Conservation (phyloP, 2,113 vertebrate genomes). For the Glaucidium brasilianum region DNA sequence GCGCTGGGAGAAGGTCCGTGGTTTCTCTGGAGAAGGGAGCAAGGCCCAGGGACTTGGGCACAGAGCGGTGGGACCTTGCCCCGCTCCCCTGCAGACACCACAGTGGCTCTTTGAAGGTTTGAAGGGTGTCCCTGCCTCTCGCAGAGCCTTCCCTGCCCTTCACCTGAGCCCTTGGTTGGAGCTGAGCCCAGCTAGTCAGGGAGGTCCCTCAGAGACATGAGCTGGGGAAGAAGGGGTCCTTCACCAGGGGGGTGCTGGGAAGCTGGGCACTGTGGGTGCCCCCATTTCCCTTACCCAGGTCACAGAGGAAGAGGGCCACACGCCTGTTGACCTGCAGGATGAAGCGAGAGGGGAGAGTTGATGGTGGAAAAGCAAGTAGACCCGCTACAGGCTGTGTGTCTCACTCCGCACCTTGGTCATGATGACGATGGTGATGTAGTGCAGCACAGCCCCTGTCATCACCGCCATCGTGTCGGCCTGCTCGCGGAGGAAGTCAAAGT, state of each 20-base stretch:
- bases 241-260: not conserved
- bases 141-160: not conserved
- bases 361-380: not conserved
- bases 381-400: accelerated
- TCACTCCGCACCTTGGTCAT: constrained; percentile 79
- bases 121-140: not conserved
- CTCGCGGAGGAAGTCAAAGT: constrained; percentile 60
- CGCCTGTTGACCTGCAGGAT: constrained; percentile 80
- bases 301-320: constrained; percentile 82
- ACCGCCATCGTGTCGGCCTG: constrained; percentile 75
- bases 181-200: not conserved
- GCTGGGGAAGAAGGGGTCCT: not conserved
- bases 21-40: constrained; percentile 75
- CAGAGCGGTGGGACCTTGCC: not conserved
- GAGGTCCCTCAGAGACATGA: not conserved
- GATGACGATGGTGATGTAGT: constrained; percentile 86
- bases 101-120: not conserved
- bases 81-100: not conserved
- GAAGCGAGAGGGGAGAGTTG: accelerated
- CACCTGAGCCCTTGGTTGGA: not conserved
- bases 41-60: not conserved
- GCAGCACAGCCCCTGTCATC: constrained; percentile 83
- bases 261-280: not conserved
- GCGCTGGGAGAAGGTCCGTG: constrained; percentile 76
- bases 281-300: constrained; percentile 76